Conservation (phyloP, 2,797 vertebrate species). For the Synanceia verrucosa region DNA sequence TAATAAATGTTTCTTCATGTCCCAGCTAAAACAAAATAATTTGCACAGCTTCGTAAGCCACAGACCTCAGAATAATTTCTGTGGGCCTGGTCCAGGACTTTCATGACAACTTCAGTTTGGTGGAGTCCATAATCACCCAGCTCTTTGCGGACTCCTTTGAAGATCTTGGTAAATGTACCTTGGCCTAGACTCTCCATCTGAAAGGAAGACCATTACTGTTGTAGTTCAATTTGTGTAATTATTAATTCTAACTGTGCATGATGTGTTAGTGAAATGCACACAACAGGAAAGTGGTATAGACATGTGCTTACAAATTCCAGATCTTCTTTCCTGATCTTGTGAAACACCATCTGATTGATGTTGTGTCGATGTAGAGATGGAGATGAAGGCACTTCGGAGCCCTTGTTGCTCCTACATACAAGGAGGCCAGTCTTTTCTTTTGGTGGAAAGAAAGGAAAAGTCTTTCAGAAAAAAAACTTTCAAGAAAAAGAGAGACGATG, state of each 20-base stretch:
- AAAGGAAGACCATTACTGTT: slow-evolving; percentile 1
- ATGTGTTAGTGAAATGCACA: background rate
- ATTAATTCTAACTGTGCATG: background rate
- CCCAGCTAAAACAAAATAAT: background rate
- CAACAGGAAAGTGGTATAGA: background rate
- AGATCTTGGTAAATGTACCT: slow-evolving; percentile 97
- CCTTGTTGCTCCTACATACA: slow-evolving; percentile 90
- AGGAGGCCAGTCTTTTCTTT: slow-evolving; percentile 96
- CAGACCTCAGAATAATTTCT: slow-evolving; percentile 93
- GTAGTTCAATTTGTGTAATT: background rate
- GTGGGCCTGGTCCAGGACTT: slow-evolving; percentile 93
- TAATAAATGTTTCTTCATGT: background rate
- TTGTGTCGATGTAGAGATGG: slow-evolving; percentile 89
- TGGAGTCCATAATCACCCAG: slow-evolving; percentile 92
- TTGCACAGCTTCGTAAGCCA: background rate
- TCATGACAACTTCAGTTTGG: slow-evolving; percentile 94
- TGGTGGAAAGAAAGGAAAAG: background rate
- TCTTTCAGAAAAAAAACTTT: background rate
- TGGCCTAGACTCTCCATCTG: slow-evolving; percentile 95
- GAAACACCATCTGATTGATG: slow-evolving; percentile 98
- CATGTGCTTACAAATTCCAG: slow-evolving; percentile 89
- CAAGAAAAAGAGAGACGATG: background rate
- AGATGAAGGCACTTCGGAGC: slow-evolving; percentile 87
- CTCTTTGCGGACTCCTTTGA: slow-evolving; percentile 94
- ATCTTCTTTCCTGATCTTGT: slow-evolving; percentile 97